Conservation (phyloP, 2,888 invertebrate genomes). For the Scotopteryx bipunctaria region DNA sequence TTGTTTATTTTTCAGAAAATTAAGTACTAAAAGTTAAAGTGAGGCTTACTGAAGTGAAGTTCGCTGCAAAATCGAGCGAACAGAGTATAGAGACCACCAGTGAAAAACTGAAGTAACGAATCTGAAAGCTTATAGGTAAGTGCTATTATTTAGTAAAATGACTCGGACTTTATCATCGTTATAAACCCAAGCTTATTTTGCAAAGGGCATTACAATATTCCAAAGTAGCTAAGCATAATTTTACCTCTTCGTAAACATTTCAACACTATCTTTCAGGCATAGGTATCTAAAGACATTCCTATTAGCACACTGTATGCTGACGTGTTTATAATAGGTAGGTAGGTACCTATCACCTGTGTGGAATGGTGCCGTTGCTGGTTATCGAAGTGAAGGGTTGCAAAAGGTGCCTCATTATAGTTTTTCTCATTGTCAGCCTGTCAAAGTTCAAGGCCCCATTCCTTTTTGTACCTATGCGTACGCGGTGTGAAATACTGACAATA, state of each 20-base stretch:
- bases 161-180: too few species aligned
- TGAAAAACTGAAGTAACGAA: too few species aligned
- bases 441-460: conserved; percentile 61
- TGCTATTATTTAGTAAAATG: too few species aligned
- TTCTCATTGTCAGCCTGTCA: conserved; percentile 62
- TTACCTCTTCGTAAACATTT: conserved; percentile 1
- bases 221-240: conserved; percentile 1
- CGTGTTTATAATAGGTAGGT: conserved; percentile 22
- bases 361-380: conserved; percentile 61
- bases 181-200: too few species aligned
- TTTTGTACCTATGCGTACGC: conserved; percentile 40
- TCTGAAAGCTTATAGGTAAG: too few species aligned
- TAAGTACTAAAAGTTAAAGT: too few species aligned
- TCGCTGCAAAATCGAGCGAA: too few species aligned
- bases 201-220: too few species aligned
- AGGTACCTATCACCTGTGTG: conserved; percentile 28
- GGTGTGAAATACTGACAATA: conserved; percentile 27
- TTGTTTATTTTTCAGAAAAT: too few species aligned
- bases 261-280: too few species aligned
- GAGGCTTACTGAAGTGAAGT: too few species aligned
- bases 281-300: background rate
- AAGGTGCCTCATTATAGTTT: conserved; percentile 61
- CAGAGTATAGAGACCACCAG: too few species aligned
- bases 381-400: conserved; percentile 68
- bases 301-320: conserved; percentile 7